Evolutionary conservation across 35 echinoderm and acorn worm species (phyloP), one percentile per base, ranked within the genome.

Genomic region (Ophiothrix spiculata): DNA sequence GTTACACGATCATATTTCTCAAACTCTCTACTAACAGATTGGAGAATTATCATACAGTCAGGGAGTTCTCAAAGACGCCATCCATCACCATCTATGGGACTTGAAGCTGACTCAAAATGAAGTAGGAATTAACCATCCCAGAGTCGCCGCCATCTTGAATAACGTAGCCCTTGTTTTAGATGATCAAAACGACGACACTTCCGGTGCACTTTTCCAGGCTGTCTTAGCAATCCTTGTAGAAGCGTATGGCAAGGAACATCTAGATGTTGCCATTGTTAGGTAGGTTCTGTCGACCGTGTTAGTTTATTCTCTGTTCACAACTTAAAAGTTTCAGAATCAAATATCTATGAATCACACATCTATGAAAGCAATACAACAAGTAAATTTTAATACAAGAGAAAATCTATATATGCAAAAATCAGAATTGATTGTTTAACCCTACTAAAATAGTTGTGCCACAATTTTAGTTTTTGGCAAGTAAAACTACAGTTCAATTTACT

Each of bases 261-360:
- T 96, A 2, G 94, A 96, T 81, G 94, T 96, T 13, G 94, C 94
- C 25, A 81, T 77, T 74, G 83, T 96, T 74, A 96, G 94, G 94
- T 96, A 83, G 34, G 21, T 25, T 37, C 42, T n/a, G n/a, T n/a
- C n/a, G n/a, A n/a, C n/a, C n/a, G n/a, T n/a, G n/a, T n/a, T n/a
- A n/a, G n/a, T n/a, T n/a, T n/a, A n/a, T n/a, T n/a, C n/a, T n/a
- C n/a, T n/a, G n/a, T n/a, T n/a, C n/a, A n/a, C n/a, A n/a, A n/a
- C n/a, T n/a, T n/a, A n/a, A n/a, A n/a, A n/a, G n/a, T n/a, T n/a
- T n/a, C n/a, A n/a, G n/a, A n/a, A n/a, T n/a, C n/a, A n/a, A n/a
- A n/a, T n/a, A n/a, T n/a, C n/a, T n/a, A n/a, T n/a, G n/a, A n/a
- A n/a, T n/a, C n/a, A n/a, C n/a, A n/a, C n/a, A n/a, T n/a, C n/a